A percentile compares a stretch with the other conserved stretches of the same genome.
These are phyloP conservation scores for Cancer borealis DNA, from an alignment of 2,888 invertebrate species.

Conservation along the genomic window DNA sequence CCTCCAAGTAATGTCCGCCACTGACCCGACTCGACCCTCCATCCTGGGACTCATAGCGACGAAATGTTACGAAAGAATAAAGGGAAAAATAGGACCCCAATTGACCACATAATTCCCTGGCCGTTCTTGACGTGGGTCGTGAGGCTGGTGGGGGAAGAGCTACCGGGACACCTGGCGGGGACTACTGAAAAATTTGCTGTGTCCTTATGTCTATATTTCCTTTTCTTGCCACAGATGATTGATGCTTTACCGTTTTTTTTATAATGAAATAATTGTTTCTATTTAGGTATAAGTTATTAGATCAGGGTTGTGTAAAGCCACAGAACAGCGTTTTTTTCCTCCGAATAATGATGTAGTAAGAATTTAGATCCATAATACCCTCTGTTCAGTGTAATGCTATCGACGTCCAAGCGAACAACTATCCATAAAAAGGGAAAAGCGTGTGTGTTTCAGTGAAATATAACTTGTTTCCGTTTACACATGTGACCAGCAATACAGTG, in stretches of 20 bases:
- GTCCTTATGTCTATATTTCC: not conserved
- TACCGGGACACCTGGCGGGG: not conserved
- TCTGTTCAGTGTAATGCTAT: not conserved
- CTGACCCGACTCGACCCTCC: not conserved
- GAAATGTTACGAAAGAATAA: conserved; percentile 18
- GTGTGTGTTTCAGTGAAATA: not conserved
- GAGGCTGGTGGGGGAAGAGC: not conserved
- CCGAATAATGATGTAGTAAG: not conserved
- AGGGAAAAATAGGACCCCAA: not conserved
- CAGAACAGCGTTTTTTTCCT: not conserved
- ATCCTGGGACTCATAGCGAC: not conserved
- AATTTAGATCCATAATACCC: not conserved
- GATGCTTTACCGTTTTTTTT: not conserved
- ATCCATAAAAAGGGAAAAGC: not conserved
- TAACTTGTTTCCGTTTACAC: not conserved
- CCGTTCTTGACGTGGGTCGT: not conserved
- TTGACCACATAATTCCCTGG: not conserved
- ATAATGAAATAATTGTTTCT: not conserved
- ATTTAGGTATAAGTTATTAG: not conserved
- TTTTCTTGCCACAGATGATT: not conserved
- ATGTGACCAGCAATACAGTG: not conserved
- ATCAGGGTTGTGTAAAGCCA: not conserved
- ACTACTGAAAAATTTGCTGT: not conserved
- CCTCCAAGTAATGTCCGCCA: not conserved
- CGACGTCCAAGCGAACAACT: not conserved